Base-by-base conservation (phyloP, 2,888 invertebrate species). In the Athalia circularis region DNA sequence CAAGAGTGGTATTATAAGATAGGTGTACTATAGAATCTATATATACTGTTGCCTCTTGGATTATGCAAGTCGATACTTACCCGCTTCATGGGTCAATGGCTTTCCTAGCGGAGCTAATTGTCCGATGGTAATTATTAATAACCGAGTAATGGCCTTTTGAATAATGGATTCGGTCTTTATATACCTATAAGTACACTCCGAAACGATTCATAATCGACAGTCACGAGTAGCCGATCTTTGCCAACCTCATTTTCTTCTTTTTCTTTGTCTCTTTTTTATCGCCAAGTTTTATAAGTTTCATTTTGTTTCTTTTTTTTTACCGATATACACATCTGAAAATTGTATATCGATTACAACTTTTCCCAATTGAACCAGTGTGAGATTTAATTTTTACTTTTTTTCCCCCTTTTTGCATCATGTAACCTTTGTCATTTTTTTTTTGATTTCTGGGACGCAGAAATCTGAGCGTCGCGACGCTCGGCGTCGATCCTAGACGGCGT, bases 111-210 rank as follows among this genome's bases (percentile, higher is more conserved):
- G 15, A 72, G 72, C 72, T 72, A 72, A 72, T 72, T 72, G 72
- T 72, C 59, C 2, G 47, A 43, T 15, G 47, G 72, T 72, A 72
- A 72, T 72, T 72, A 72, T 72, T 72, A 72, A 72, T 72, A 59
- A 47, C 47, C 72, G 72, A 72, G 72, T 72, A 57, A 72, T 72
- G 72, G 72, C 72, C 72, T 72, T 72, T 57, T 72, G 72, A 72
- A 72, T 72, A 72, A 72, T 72, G 72, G 72, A 72, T 72, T 72
- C 72, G 72, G 13, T 59, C 72, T 29, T 72, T 72, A 72, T 29
- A 29, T 29, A 29, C 29, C 29, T 29, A 29, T 29, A 29, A 29
- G 29, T 29, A 29, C 29, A 29, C 29, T 29, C 29, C 59, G 57
- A 7, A 45, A 52, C 43, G 47, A 72, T 72, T 72, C 59, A 57